phyloP scores from a whole-genome alignment of 2,797 vertebrate genomes.

The Epinephelus coioides region DNA sequence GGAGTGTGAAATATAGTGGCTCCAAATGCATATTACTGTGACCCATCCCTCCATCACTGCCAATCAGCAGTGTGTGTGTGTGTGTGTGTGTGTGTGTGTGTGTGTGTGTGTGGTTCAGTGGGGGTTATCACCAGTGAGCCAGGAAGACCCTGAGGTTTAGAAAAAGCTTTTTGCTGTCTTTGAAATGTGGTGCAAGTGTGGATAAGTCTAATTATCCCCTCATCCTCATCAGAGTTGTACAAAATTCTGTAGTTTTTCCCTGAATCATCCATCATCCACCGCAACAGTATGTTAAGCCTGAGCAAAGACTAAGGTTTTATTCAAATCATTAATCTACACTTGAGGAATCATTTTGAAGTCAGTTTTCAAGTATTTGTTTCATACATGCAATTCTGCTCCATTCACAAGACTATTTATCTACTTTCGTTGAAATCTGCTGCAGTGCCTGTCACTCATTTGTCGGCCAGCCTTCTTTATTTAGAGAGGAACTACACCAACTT shows the following conservation, averaged over 20 bases:
- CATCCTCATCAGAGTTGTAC: conserved; percentile 43
- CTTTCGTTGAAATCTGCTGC: not conserved
- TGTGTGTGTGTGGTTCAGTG: conserved; percentile 29
- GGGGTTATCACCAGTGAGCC: conserved; percentile 52
- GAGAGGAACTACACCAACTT: not conserved
- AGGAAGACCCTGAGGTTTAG: conserved; percentile 44
- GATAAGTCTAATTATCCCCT: conserved; percentile 56
- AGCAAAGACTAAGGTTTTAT: conserved; percentile 22
- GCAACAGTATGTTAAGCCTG: conserved; percentile 2
- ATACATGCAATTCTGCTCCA: not conserved
- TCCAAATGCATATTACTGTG: conserved; percentile 2
- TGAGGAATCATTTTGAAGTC: conserved; percentile 17
- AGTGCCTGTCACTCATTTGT: not conserved
- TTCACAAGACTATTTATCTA: not conserved
- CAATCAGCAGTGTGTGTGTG: conserved; percentile 17
- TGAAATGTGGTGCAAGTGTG: conserved; percentile 54
- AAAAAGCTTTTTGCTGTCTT: conserved; percentile 46
- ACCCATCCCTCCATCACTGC: conserved; percentile 24
- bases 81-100: conserved; percentile 9
- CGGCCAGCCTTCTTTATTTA: not conserved
- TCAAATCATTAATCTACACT: conserved; percentile 42
- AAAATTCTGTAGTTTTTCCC: conserved; percentile 22
- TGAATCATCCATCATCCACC: conserved; percentile 22
- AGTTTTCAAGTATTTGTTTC: conserved; percentile 1
- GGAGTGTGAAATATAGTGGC: not conserved